Base-by-base conservation (phyloP, 2,888 invertebrate genomes). In the Thymelicus lineola region DNA sequence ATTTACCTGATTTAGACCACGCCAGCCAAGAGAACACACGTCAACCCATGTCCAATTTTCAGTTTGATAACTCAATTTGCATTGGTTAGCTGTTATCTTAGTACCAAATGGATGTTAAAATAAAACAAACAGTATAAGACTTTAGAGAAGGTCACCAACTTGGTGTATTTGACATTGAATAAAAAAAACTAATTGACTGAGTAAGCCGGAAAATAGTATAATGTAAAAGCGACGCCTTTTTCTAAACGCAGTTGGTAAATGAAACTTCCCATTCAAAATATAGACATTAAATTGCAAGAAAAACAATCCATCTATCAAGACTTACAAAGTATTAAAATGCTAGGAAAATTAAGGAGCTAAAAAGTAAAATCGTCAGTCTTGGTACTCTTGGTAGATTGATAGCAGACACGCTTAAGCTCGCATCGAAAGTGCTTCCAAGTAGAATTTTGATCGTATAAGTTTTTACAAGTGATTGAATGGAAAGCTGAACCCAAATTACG, bases 1-100 rank as follows among this genome's bases (percentile, higher is more conserved):
- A 62, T 68, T 61, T 68, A 68, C 67, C 61, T 61, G 61, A 67
- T 67, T 67, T 60, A 42, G 61, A 61, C 61, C 53, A 53, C 61
- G 55, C 15, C 7, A 48, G 28, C 55, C 42, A 20, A 55, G 53
- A 48, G 48, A 53, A 14, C 50, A 62, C 62, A 57, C 50, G 53
- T 68, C 68, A 61, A 68, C 62, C 68, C 61, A 46, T 60, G 68
- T 68, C 57, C 45, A 62, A 62, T 62, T 61, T 55, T 62, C 68
- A 42, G 68, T 68, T 57, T 68, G 68, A 55, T 46, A 62, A 50
- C 68, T 68, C 68, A 62, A 68, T 68, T 68, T 67, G 61, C 67
- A 67, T 67, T 45, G 45, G 67, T 53, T 61, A 67, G 28, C 42
- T 50, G 20, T n/a, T 67, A 42, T 50, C 67, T 61, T 67, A 42